Percentiles rank a stretch among this genome's conserved stretches.
These are phyloP conservation scores for Dromaius novaehollandiae DNA, from an alignment of 2,113 vertebrate species.

Conservation along the genomic window DNA sequence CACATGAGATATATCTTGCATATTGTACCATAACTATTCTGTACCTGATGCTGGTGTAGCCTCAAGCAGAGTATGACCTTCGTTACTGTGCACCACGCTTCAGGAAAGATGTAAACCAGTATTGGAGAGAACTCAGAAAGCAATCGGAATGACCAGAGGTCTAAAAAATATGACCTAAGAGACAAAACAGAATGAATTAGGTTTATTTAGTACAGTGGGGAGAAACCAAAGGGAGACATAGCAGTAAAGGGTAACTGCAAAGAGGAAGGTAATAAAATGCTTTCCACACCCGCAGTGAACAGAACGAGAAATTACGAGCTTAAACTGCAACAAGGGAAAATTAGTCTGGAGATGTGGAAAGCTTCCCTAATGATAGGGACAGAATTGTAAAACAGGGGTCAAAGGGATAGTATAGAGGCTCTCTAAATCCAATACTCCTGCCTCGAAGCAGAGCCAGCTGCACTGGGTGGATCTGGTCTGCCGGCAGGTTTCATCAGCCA, in stretches of 20 bases:
- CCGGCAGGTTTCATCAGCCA: too few relatives aligned
- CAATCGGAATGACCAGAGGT: background rate
- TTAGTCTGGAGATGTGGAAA: background rate
- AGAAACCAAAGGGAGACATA: background rate
- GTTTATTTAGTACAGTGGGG: background rate
- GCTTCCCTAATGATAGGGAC: rapidly evolving
- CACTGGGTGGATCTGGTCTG: too few relatives aligned
- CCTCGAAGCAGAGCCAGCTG: background rate
- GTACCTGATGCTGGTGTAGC: background rate
- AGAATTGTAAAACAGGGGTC: background rate
- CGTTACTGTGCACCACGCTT: background rate
- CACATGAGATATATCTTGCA: background rate
- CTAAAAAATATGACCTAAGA: background rate
- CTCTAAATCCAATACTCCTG: background rate
- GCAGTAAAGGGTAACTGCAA: background rate
- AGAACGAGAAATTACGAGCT: background rate
- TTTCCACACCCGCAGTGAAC: background rate
- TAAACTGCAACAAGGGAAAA: background rate
- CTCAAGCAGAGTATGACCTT: background rate
- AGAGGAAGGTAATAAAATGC: background rate
- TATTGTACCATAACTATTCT: background rate
- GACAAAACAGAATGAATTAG: background rate
- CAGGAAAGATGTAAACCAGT: background rate
- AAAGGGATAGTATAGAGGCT: background rate
- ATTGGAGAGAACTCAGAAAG: background rate